Evolutionary conservation across 2,113 vertebrate genomes (phyloP), one percentile per base, ranked within the genome.

Genomic region (Plectropomus leopardus): DNA sequence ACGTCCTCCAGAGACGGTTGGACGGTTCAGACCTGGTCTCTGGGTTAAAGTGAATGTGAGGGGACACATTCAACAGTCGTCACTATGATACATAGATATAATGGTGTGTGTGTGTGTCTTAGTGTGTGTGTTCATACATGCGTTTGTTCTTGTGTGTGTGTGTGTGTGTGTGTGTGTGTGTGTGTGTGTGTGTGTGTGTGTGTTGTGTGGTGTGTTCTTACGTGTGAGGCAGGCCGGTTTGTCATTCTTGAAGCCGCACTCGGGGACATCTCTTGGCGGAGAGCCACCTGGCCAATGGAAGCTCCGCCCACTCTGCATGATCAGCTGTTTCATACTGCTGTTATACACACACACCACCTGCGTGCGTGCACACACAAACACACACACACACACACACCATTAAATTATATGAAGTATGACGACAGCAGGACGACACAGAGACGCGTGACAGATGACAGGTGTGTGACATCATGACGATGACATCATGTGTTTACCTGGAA

Each of bases 311-410:
- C 93, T 90, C 66, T 95, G 85, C 15, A 90, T 76, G 32, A 93
- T 63, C 74, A 98, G 92, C 84, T 95, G 89, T 83, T 96, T 96
- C 58, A 92, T 72, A 32, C 95, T 96, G 85, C 97, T 95, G 0
- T 97, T 96, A 89, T 97, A 98, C 84, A 94, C 93, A 59, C 94
- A 94, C 72, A 97, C 96, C 0, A 97, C 94, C 97, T 98, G 59
- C 16, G 70, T 44, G 50, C 32, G 86, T 54, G 74, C 57, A 84
- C 54, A 77, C 23, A 71, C 60, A 69, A 68, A 68, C 73, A 72
- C 59, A 72, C 30, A 51, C 32, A 40, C 51, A 63, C 36, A 58
- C 59, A 53, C 30, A 64, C 24, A 64, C 24, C 14, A 16, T 15
- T n/a, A n/a, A n/a, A n/a, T n/a, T n/a, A n/a, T n/a, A n/a, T n/a